These are phyloP conservation scores for Leptinotarsa peninsularis DNA, from an alignment of 2,888 invertebrate species.

Conservation along the genomic window DNA sequence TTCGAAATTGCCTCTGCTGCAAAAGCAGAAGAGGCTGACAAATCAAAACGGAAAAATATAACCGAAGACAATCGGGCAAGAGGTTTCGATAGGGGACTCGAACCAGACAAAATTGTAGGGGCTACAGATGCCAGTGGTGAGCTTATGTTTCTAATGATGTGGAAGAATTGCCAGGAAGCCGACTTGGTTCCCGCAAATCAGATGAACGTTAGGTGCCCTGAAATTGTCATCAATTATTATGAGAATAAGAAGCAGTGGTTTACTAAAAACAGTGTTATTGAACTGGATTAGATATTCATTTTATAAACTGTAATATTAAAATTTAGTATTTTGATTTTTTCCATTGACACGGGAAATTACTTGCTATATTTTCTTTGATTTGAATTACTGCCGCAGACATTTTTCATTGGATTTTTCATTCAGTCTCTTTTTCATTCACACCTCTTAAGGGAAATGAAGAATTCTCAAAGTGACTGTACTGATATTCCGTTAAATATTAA, in stretches of 20 bases:
- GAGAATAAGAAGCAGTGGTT: constrained; percentile 67
- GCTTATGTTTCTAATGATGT: constrained; percentile 90
- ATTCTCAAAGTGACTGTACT: too few species aligned
- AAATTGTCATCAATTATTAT: constrained; percentile 75
- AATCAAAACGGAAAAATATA: constrained; percentile 61
- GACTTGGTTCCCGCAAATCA: constrained; percentile 75
- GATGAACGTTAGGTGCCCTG: constrained; percentile 72
- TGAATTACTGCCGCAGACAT: too few species aligned
- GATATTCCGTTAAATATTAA: too few species aligned
- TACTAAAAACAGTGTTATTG: constrained; percentile 60
- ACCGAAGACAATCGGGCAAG: constrained; percentile 68
- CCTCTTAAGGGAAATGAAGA: too few species aligned
- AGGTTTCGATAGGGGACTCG: constrained; percentile 83
- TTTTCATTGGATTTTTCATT: too few species aligned
- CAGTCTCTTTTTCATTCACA: too few species aligned
- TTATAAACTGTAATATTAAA: too few species aligned
- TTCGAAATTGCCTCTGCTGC: constrained; percentile 48
- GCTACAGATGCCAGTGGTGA: constrained; percentile 91
- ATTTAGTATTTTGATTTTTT: too few species aligned
- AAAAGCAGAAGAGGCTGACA: constrained; percentile 54
- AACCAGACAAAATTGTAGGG: constrained; percentile 89
- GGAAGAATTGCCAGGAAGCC: constrained; percentile 77
- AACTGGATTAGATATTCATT: constrained; percentile 52
- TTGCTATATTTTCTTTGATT: too few species aligned
- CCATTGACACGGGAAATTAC: too few species aligned